These are phyloP conservation scores for Liodrosophila aerea DNA, from an alignment of 2,888 invertebrate species.

Conservation along the genomic window DNA sequence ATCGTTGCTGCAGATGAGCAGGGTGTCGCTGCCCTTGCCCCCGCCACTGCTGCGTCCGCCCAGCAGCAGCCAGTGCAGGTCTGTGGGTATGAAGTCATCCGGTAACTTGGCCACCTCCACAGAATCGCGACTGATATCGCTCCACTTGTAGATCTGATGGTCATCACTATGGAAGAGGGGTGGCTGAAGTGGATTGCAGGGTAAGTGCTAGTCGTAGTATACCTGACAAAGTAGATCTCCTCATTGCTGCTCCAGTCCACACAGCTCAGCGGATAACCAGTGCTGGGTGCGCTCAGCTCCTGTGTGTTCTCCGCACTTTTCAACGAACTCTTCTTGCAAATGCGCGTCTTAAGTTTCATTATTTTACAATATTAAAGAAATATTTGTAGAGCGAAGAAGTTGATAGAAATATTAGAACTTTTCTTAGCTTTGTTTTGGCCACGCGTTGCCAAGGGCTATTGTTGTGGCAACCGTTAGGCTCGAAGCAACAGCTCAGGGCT, in stretches of 20 bases:
- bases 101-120: conserved; percentile 90
- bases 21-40: conserved; percentile 86
- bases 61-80: conserved; percentile 91
- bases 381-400: background rate
- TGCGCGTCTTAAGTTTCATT: conserved; percentile 92
- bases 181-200: too few species aligned
- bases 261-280: conserved; percentile 90
- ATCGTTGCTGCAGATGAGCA: conserved; percentile 93
- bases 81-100: conserved; percentile 93
- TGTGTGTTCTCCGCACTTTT: conserved; percentile 42
- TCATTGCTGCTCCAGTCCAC: conserved; percentile 97
- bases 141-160: conserved; percentile 94
- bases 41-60: conserved; percentile 81
- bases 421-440: conserved; percentile 2
- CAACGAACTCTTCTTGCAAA: conserved; percentile 88
- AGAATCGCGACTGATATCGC: conserved; percentile 90
- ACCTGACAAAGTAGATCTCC: conserved; percentile 96
- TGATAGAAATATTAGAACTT: background rate
- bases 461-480: conserved; percentile 5
- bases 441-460: conserved; percentile 39
- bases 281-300: conserved; percentile 31
- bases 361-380: conserved; percentile 9
- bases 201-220: conserved; percentile 39
- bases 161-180: conserved; percentile 89
- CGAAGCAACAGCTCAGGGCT: conserved; percentile 33